Base-by-base conservation (phyloP, 2,797 vertebrate species). In the Vultur gryphus region DNA sequence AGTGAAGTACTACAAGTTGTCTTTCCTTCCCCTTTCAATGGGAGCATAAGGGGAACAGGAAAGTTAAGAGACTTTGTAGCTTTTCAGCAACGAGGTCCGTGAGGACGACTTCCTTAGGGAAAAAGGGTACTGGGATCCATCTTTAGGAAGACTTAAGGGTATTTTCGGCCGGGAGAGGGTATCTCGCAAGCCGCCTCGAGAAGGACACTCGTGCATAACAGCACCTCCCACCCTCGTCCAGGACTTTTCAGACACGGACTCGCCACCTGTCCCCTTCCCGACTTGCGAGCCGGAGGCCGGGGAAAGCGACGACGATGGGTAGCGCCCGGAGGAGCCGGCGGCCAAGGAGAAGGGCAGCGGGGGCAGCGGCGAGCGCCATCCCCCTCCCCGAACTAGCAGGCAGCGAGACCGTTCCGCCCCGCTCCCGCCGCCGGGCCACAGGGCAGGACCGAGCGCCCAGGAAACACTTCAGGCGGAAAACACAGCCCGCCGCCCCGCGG, bases 21-120 rank as follows among this genome's bases (percentile, higher is more conserved):
- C 37, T 25, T 51, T 21, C 37, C 66, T 35, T 52, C 7, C 13
- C 4, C 31, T 62, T 79, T 39, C 31, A 52, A 23, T 0, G 1
- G 9, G 4, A 43, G 37, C 15, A 52, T 48, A 24, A 35, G 4
- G 1, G 1, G 6, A 19, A 51, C 0, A 35, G 15, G 2, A 41
- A 66, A 87, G 29, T 26, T 17, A 33, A 16, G 23, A n/a, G 21
- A 66, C 57, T 67, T 51, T 24, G 14, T 8, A 54, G 46, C 21
- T 44, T 61, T 59, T 39, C 52, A 46, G 25, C 54, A 46, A 6
- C 19, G 16, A 25, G 8, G 10, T 25, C 49, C 3, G 2, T 9
- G 10, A 52, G 12, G 4, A 54, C 21, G 9, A 13, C 64, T 26
- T 26, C 8, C 24, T n/a, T 7, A 20, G 5, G 2, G 10, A 41